Evolutionary conservation across 2,113 vertebrate genomes (phyloP).

Genomic region (Dicentrarchus labrax): DNA sequence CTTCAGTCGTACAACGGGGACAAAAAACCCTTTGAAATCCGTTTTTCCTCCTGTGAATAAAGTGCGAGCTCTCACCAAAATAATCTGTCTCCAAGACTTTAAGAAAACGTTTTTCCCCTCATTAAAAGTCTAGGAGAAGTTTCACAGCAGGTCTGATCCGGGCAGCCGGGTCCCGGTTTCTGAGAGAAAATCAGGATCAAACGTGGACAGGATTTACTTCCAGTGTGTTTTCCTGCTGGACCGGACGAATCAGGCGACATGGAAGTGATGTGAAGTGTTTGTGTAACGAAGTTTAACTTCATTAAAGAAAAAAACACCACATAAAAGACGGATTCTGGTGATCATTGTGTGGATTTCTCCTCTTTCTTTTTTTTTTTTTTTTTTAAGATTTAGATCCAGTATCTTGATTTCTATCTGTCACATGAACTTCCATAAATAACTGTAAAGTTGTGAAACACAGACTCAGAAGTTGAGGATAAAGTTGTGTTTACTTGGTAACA

Average conservation of each 20-base stretch:
- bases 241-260: neutral
- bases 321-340: no score
- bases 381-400: no score
- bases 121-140: neutral
- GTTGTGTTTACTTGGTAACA: neutral
- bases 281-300: neutral
- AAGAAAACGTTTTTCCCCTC: neutral
- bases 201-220: slow-evolving; percentile 25
- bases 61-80: neutral
- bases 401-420: no score
- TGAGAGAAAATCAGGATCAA: slow-evolving; percentile 41
- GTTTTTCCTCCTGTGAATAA: neutral
- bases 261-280: slow-evolving; percentile 6
- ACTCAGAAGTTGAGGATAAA: no score
- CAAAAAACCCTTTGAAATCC: neutral
- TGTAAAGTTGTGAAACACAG: no score
- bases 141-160: neutral
- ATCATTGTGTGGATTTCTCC: no score
- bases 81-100: neutral
- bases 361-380: no score
- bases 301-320: neutral
- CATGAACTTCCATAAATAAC: no score
- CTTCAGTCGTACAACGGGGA: accelerated
- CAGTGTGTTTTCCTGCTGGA: neutral
- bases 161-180: slow-evolving; percentile 3